A percentile compares a stretch with the other conserved stretches of the same genome.
Conservation (phyloP, 2,113 vertebrate genomes). For the Saccopteryx leptura region DNA sequence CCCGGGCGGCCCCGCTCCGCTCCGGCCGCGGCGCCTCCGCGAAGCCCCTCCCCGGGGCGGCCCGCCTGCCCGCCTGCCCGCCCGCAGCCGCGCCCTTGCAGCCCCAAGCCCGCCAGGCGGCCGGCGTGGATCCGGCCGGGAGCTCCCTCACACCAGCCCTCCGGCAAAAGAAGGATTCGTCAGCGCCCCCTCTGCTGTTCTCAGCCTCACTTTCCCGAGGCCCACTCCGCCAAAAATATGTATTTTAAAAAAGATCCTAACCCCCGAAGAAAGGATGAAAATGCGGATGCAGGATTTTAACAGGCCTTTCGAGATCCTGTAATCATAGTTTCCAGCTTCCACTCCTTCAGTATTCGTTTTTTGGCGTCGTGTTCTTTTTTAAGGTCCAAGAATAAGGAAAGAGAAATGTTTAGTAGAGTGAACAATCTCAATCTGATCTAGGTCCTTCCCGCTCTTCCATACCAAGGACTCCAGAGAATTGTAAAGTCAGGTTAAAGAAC, state of each 20-base stretch:
- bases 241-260: not conserved
- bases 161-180: not conserved
- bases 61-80: conserved; percentile 51
- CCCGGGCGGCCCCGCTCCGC: conserved; percentile 64
- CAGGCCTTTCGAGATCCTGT: conserved; percentile 19
- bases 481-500: not conserved
- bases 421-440: not conserved
- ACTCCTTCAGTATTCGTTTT: not conserved
- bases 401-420: not conserved
- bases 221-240: not conserved
- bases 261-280: not conserved
- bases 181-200: not conserved
- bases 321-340: not conserved
- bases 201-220: not conserved
- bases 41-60: conserved; percentile 68
- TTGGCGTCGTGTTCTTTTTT: not conserved
- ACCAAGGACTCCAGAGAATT: not conserved
- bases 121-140: not conserved
- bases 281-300: conserved; percentile 60
- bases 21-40: conserved; percentile 51
- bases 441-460: not conserved
- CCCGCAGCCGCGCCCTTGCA: conserved; percentile 71
- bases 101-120: conserved; percentile 28
- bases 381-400: conserved; percentile 10
- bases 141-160: not conserved